Evolutionary conservation across 1,140 invertebrate genomes (phyloP), one percentile per base, ranked within the genome.

Genomic region (Zaprionus davidi): DNA sequence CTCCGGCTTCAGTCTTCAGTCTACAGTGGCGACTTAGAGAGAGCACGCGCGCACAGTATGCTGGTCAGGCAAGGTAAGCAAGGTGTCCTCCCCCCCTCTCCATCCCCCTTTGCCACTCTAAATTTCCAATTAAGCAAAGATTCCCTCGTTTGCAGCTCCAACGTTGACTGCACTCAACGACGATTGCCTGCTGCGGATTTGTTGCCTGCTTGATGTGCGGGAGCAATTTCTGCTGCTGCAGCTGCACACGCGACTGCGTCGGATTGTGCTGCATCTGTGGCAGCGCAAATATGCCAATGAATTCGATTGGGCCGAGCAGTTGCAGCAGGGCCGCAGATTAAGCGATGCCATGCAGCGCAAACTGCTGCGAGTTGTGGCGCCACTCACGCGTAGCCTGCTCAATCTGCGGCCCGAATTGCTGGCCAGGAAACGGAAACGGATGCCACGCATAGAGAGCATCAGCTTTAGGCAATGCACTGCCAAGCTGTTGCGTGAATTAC

Each of bases 101-200:
- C 11, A 3, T 13, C 5, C 13, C 24, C 28, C 24, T 15, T 1
- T 6, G 0, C 58, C 17, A 53, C 56, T 28, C 12, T 7, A 11
- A 59, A 6, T 22, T 20, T 36, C 38, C 46, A 51, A 51, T 24
- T 51, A 51, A 49, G 20, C 20, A 22, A 20, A 51, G 24, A 44
- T 24, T 5, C n/a, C 46, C 17, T 2, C 24, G 0, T 22, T 15
- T 46, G 26, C 41, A 55, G 46, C 57, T 24, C 12, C 66, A 17
- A 36, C 62, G 24, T 63, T 90, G 44, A 79, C 76, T 28, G 59
- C 46, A 5, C 70, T 88, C 22, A 81, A 88, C 59, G 81, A 88
- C 44, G 81, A 88, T 72, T 90, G 85, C 44, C 72, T 88, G 67
- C 36, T 88, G 53, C 22, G 84, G 56, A 90, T 88, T 69, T 90